Evolutionary conservation across 2,113 vertebrate species (phyloP).

Genomic region (Chionodraco myersi): DNA sequence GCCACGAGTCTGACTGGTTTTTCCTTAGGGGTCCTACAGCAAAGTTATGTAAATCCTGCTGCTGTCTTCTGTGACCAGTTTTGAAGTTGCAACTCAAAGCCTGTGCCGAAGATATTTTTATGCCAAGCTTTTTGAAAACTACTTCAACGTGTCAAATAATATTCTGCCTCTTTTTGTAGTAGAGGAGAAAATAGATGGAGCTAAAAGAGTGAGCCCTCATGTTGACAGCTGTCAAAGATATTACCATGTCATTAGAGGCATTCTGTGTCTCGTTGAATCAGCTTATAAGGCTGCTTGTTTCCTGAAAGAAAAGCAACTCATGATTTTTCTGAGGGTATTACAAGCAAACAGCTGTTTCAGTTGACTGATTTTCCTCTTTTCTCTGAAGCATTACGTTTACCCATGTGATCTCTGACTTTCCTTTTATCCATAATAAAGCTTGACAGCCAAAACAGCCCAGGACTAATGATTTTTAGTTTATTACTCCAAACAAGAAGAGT

Average conservation of each 20-base stretch:
- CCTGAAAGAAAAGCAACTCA: slow-evolving; percentile 46
- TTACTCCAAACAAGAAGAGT: slow-evolving; percentile 39
- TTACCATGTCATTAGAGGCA: slow-evolving; percentile 38
- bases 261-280: slow-evolving; percentile 52
- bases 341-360: slow-evolving; percentile 59
- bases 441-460: slow-evolving; percentile 45
- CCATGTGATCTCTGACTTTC: slow-evolving; percentile 46
- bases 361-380: slow-evolving; percentile 32
- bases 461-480: slow-evolving; percentile 31
- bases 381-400: slow-evolving; percentile 24
- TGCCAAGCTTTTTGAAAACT: slow-evolving; percentile 14
- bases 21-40: slow-evolving; percentile 1
- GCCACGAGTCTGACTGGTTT: neutral
- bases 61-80: slow-evolving; percentile 19
- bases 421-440: slow-evolving; percentile 27
- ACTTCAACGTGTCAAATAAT: slow-evolving; percentile 41
- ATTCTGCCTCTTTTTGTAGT: slow-evolving; percentile 28
- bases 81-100: slow-evolving; percentile 31
- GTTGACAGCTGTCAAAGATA: slow-evolving; percentile 62
- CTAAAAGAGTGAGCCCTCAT: slow-evolving; percentile 28
- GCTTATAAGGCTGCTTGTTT: slow-evolving; percentile 55
- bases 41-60: slow-evolving; percentile 30
- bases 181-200: slow-evolving; percentile 35
- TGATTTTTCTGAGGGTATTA: slow-evolving; percentile 33
- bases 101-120: slow-evolving; percentile 36